Percentiles rank a stretch among this genome's conserved stretches.
phyloP scores from a whole-genome alignment of 1,140 invertebrate genomes.

The Aphaenogaster rudis region DNA sequence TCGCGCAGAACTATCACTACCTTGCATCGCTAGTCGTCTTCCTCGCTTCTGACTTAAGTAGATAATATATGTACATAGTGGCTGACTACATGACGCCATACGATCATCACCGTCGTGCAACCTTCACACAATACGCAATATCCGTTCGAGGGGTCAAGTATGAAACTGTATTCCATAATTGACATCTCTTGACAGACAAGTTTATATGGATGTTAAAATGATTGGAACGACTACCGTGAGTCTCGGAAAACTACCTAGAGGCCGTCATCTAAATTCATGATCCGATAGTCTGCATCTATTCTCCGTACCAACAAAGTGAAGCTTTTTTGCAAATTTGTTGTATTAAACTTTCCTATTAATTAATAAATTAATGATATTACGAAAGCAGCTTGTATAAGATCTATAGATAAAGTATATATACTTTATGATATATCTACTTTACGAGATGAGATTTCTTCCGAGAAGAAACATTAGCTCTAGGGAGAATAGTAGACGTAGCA shows the following conservation, averaged over 20 bases:
- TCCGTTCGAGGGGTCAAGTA: conserved; percentile 20
- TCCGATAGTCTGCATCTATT: neutral
- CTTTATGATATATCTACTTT: neutral
- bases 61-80: neutral
- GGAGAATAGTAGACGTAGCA: neutral
- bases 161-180: conserved; percentile 6
- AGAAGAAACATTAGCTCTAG: conserved; percentile 31
- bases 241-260: neutral
- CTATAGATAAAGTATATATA: neutral
- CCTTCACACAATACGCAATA: conserved; percentile 6
- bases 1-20: neutral
- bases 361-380: neutral
- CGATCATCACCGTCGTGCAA: neutral
- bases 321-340: neutral
- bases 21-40: neutral
- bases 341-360: neutral
- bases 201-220: conserved; percentile 26
- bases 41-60: conserved; percentile 23
- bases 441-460: neutral
- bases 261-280: conserved; percentile 21
- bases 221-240: neutral
- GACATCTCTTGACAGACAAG: neutral
- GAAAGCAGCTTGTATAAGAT: neutral
- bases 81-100: neutral
- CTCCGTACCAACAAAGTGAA: neutral